Base-by-base conservation (phyloP, 23 tunicate species). In the Clavelina lepadiformis region DNA sequence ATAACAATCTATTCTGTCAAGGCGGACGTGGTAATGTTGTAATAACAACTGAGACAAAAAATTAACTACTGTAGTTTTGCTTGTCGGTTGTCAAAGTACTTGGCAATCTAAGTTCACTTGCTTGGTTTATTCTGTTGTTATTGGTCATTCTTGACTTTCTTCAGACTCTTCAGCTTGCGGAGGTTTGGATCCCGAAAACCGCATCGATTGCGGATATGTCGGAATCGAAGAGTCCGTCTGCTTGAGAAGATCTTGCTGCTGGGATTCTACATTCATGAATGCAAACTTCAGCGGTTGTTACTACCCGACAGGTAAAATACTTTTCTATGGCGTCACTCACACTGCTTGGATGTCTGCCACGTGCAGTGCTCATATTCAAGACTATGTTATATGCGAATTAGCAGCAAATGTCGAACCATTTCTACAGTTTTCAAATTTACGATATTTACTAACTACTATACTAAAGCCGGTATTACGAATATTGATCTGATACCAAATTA, bases 211-310 rank as follows among this genome's bases (percentile, higher is more conserved):
- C 46, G 85, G 85, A n/a, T 78, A 86, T 56, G 33, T 28, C 13
- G 78, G 69, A n/a, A 86, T 78, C 24, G 80, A 78, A 7, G 80
- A 72, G 29, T 56, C 76, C 11, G 37, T 57, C 11, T 78, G 85
- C 38, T 67, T 65, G 11, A 63, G 85, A 34, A 46, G 87, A 24
- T 83, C 69, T 3, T 88, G 96, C 49, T 79, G 87, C 49, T 80
- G 78, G 77, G 87, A 79, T 53, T 61, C 73, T 31, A 61, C 65
- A 26, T 62, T 56, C 32, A 24, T 46, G 37, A 76, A 77, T 49
- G 79, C 56, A 24, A 86, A 77, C 68, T 58, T 77, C 54, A 69
- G 79, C 27, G 85, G 95, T 1, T 86, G 95, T 56, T 86, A 69
- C 60, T 66, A 71, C 21, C 95, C 85, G 11, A 25, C 38, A 46